Conservation (phyloP, 2,888 invertebrate species). For the Sesia apiformis region DNA sequence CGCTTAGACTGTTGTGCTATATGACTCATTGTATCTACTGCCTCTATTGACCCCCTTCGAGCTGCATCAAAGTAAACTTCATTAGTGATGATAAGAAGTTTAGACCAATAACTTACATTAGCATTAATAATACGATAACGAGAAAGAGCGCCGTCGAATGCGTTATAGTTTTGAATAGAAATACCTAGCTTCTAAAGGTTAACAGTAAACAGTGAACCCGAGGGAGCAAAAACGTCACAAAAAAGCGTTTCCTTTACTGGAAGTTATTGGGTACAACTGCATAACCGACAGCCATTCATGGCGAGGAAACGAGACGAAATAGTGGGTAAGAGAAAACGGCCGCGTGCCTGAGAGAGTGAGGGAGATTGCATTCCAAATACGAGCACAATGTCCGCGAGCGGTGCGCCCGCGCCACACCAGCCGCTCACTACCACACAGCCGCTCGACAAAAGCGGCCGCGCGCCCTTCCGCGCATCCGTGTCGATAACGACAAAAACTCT, state of each 20-base stretch:
- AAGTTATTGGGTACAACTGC: conserved; percentile 42
- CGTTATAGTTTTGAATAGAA: neutral
- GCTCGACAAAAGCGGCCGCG: conserved; percentile 20
- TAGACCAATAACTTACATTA: neutral
- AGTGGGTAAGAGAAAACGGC: conserved; percentile 37
- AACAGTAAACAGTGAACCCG: conserved; percentile 25
- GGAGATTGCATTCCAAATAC: conserved; percentile 63
- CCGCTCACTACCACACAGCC: conserved; percentile 26
- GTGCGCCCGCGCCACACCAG: conserved; percentile 18
- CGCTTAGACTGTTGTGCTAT: neutral
- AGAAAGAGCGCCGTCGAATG: neutral
- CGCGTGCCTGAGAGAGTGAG: conserved; percentile 58
- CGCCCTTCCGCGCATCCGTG: conserved; percentile 6
- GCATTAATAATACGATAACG: neutral
- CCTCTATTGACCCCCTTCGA: neutral
- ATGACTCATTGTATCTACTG: neutral
- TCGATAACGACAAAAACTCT: conserved; percentile 13
- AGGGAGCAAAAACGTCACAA: conserved; percentile 31
- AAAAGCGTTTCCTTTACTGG: conserved; percentile 18
- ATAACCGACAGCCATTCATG: conserved; percentile 34
- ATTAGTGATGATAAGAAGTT: neutral
- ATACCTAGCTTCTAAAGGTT: conserved; percentile 1
- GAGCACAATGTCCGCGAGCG: conserved; percentile 18
- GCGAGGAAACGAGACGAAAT: conserved; percentile 48
- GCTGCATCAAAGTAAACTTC: neutral